Evolutionary conservation across 2,888 invertebrate species (phyloP), one percentile per base, ranked within the genome.

Genomic region (Tetanocera ferruginea): DNA sequence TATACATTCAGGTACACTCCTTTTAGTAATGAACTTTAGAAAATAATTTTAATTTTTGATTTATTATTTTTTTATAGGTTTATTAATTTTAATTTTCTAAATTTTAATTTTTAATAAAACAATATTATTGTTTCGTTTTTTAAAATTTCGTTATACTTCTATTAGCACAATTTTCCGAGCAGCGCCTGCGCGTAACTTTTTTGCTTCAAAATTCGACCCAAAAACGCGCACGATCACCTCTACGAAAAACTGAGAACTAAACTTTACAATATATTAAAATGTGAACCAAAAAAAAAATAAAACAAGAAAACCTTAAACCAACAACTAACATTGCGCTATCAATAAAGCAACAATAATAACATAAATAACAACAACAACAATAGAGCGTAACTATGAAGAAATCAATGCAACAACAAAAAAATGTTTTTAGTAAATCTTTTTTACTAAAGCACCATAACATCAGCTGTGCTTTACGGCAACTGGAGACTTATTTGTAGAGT

Each of bases 191-290:
- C 14, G 3, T 28, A 64, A 31, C 14, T 64, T 64, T 55, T 52
- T 55, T 64, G 17, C n/a, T n/a, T 8, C 31, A 2, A 51, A 49
- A 23, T 19, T 17, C 17, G 28, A 70, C 70, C 28, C 37, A 55
- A 49, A 75, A 67, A 73, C 73, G 74, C 80, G 75, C 67, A 49
- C 80, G 75, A 71, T 62, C 76, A 71, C 66, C 66, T 77, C 78
- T 64, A 72, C 79, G 43, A 78, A 78, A 66, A 69, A 69, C 49
- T 55, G 78, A 79, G 79, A 79, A 77, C 76, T 76, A 76, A 79
- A 66, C 9, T 19, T 9, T 57, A 5, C 60, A n/a, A n/a, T 25
- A 43, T 31, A 28, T 60, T 52, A 74, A 55, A 66, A n/a, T 37
- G 66, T n/a, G 37, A 6, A 75, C 60, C 64, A 52, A 57, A 31